Evolutionary conservation across 1,140 invertebrate species (phyloP), one percentile per base, ranked within the genome.

Genomic region (Hycleus cichorii): DNA sequence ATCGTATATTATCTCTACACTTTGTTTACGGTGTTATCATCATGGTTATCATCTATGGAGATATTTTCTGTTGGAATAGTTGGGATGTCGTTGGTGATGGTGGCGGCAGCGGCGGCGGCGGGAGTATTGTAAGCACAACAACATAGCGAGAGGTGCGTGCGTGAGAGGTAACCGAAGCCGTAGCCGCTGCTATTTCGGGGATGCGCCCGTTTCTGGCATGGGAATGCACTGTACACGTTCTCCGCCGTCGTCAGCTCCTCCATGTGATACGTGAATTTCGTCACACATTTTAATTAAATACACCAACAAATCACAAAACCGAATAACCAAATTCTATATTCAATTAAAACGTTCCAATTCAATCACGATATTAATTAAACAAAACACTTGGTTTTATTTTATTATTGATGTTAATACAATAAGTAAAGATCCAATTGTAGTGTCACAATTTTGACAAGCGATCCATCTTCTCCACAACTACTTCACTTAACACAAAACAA

Each of bases 171-270:
- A 52, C 46, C 46, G 50, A 46, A 58, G 47, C 50, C 44, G 48
- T 32, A 32, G 32, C 32, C 32, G 32, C 32, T 32, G 51, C 57
- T 59, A 53, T 60, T 60, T 60, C 42, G 48, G 58, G 46, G 45
- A 48, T 12, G 44, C 47, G 39, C 6, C 53, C 49, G 53, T 53
- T 54, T 53, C 58, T 32, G 52, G 51, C 49, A 27, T 43, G 52
- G 6, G 7, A 6, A 47, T 55, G 52, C 52, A 54, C 51, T 38
- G 32, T 32, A 32, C 32, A 7, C 32, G 32, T 32, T 32, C 32
- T 32, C 32, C 2, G 46, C 46, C 27, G n/a, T 27, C 46, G 46
- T 25, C 46, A 12, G 24, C 46, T 47, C 46, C 25, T 26, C 42
- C 11, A 4, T 32, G 5, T 32, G 32, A 32, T 32, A 32, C 32